Evolutionary conservation across 2,113 vertebrate genomes (phyloP).

Genomic region (Capreolus pygargus): DNA sequence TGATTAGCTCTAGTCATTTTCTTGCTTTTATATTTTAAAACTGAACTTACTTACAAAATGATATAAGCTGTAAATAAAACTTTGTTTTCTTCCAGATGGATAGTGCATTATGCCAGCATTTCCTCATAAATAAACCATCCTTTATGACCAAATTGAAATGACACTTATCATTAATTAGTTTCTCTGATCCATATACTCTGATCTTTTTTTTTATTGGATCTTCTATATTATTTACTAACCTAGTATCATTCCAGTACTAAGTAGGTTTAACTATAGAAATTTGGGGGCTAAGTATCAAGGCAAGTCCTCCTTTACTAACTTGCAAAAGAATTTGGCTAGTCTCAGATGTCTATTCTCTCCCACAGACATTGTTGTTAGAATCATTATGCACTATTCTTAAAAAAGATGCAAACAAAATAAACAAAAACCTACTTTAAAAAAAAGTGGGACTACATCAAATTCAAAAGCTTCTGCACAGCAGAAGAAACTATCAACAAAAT

Average conservation of each 20-base stretch:
- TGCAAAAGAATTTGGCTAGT: not conserved
- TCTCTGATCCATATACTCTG: not conserved
- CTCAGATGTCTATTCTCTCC: not conserved
- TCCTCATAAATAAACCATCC: not conserved
- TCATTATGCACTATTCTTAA: not conserved
- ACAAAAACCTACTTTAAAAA: not conserved
- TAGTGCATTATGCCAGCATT: not conserved
- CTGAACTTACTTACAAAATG: not conserved
- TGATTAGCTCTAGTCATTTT: not conserved
- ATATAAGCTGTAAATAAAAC: not conserved
- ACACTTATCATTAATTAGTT: not conserved
- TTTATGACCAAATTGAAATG: not conserved
- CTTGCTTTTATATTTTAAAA: not conserved
- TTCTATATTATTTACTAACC: not conserved
- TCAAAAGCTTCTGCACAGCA: not conserved
- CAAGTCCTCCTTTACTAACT: not conserved
- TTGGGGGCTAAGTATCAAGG: not conserved
- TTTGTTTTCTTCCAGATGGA: not conserved
- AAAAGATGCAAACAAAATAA: not conserved
- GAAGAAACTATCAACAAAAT: not conserved
- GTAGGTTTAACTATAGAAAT: not conserved
- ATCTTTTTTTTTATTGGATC: not conserved
- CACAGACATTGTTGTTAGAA: not conserved
- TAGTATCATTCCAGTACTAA: not conserved
- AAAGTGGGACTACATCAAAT: not conserved